These are phyloP conservation scores for Coenobita brevimanus DNA, from an alignment of 1,140 invertebrate species.

Conservation along the genomic window DNA sequence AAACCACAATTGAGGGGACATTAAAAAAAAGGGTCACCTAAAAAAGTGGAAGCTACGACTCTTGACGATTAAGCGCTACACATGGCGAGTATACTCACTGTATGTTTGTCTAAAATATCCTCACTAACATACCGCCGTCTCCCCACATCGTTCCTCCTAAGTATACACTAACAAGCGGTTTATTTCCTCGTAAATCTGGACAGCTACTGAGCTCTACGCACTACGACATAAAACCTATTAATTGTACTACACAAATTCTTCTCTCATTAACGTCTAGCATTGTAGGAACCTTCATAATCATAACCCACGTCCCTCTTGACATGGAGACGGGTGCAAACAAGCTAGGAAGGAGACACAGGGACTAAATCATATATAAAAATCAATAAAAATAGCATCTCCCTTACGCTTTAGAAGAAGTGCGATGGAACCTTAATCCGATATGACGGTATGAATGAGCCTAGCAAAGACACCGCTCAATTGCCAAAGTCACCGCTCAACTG, in stretches of 20 bases:
- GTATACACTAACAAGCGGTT: conserved; percentile 32
- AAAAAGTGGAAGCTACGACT: conserved; percentile 39
- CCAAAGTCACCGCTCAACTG: too few relatives aligned
- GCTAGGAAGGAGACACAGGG: too few relatives aligned
- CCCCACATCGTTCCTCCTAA: conserved; percentile 11
- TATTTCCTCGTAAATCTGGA: conserved; percentile 31
- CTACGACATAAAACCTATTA: conserved; percentile 31
- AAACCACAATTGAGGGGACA: background rate
- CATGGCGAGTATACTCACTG: conserved; percentile 38
- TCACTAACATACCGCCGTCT: conserved; percentile 19
- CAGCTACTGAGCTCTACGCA: conserved; percentile 33
- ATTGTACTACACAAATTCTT: conserved; percentile 48
- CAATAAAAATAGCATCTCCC: too few relatives aligned
- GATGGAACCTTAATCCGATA: too few relatives aligned
- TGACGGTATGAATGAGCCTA: too few relatives aligned
- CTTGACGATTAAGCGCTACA: conserved; percentile 35
- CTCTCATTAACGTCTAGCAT: background rate
- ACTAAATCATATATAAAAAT: too few relatives aligned
- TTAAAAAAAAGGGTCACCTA: conserved; percentile 14
- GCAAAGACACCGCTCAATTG: too few relatives aligned
- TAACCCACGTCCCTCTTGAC: too few relatives aligned
- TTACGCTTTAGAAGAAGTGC: too few relatives aligned
- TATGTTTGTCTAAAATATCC: conserved; percentile 36
- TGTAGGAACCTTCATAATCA: too few relatives aligned
- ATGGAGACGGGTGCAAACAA: too few relatives aligned